phyloP scores from a whole-genome alignment of 2,797 vertebrate species.

The Hybognathus amarus region DNA sequence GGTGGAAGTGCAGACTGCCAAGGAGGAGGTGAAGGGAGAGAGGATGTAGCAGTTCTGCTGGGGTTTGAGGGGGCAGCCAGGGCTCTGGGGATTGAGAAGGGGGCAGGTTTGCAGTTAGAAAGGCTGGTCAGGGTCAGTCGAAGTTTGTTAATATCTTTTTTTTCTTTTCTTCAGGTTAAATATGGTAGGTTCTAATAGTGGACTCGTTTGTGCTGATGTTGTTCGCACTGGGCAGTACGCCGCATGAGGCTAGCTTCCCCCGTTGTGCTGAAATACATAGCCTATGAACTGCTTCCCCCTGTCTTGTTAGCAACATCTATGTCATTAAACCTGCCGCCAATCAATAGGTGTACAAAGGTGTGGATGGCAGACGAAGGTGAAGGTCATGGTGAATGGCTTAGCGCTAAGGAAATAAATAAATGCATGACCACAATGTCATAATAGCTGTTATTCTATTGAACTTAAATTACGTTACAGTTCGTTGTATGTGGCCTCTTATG shows the following conservation, averaged over 20 bases:
- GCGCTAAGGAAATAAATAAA: constrained; percentile 18
- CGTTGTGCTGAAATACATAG: constrained; percentile 1
- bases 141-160: constrained; percentile 57
- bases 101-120: constrained; percentile 44
- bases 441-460: constrained; percentile 5
- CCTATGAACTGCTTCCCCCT: constrained; percentile 28
- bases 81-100: constrained; percentile 46
- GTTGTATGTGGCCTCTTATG: background rate
- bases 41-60: constrained; percentile 58
- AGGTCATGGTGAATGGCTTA: constrained; percentile 66
- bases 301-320: constrained; percentile 70
- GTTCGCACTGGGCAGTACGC: constrained; percentile 45
- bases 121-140: constrained; percentile 43
- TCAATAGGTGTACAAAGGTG: constrained; percentile 73
- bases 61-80: constrained; percentile 42
- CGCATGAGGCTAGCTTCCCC: background rate
- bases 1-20: constrained; percentile 58
- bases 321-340: constrained; percentile 60
- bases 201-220: constrained; percentile 53
- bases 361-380: constrained; percentile 68
- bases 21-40: constrained; percentile 67
- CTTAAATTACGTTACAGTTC: background rate
- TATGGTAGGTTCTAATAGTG: constrained; percentile 39
- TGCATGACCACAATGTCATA: constrained; percentile 1
- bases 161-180: constrained; percentile 32